A percentile compares a stretch with the other conserved stretches of the same genome.
phyloP scores from a whole-genome alignment of 2,797 vertebrate genomes.

The Chrysolophus pictus region DNA sequence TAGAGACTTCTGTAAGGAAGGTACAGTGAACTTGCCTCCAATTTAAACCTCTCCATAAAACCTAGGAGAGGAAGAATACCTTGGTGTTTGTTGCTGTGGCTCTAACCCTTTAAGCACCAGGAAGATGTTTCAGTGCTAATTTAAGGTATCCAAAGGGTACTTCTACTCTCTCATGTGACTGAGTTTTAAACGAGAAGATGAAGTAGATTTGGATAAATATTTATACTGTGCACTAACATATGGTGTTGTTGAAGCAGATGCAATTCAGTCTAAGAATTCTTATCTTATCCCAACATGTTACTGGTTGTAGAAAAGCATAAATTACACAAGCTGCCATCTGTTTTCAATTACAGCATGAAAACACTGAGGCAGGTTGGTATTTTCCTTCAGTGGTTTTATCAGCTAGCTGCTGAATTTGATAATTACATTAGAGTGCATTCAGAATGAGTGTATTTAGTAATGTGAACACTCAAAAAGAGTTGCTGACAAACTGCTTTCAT shows the following conservation, averaged over 20 bases:
- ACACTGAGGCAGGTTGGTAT: slow-evolving; percentile 50
- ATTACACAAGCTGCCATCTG: slow-evolving; percentile 21
- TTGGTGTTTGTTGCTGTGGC: not conserved
- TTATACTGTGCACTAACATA: slow-evolving; percentile 55
- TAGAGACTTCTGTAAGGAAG: not conserved
- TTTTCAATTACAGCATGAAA: slow-evolving; percentile 60
- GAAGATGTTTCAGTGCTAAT: not conserved
- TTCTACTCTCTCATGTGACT: not conserved
- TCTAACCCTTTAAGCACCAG: not conserved
- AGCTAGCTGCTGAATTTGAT: not conserved
- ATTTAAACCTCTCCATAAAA: not conserved
- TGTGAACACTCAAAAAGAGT: slow-evolving; percentile 43
- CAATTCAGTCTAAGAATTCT: slow-evolving; percentile 44
- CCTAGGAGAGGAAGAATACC: not conserved
- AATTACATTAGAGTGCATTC: slow-evolving; percentile 15
- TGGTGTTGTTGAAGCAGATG: slow-evolving; percentile 61
- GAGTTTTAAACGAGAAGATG: slow-evolving; percentile 48
- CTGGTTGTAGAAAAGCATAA: slow-evolving; percentile 54
- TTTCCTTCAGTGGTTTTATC: slow-evolving; percentile 44
- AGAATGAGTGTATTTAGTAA: slow-evolving; percentile 44
- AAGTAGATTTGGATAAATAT: slow-evolving; percentile 63
- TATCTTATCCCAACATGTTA: slow-evolving; percentile 44
- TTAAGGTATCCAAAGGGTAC: not conserved
- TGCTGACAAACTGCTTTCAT: slow-evolving; percentile 62
- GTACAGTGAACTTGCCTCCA: not conserved